phyloP scores from a whole-genome alignment of 1,140 invertebrate species.

The Goniozus legneri region DNA sequence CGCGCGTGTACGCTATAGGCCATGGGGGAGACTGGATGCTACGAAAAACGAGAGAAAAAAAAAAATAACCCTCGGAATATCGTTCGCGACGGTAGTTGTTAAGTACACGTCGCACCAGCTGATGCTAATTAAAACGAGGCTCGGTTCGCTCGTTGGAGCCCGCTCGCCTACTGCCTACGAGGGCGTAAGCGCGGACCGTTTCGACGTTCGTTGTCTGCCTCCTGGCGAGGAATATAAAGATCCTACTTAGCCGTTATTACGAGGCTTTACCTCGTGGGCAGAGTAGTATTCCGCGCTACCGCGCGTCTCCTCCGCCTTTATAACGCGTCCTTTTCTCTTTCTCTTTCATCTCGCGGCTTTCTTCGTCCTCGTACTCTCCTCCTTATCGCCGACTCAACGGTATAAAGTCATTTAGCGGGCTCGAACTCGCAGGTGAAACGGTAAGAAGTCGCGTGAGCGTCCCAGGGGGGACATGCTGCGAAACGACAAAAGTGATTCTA shows the following conservation, averaged over 20 bases:
- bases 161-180: conserved; percentile 18
- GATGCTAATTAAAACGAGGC: conserved; percentile 54
- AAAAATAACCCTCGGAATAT: conserved; percentile 13
- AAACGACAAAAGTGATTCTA: no score
- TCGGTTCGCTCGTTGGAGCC: conserved; percentile 36
- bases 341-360: no score
- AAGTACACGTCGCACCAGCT: conserved; percentile 52
- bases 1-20: conserved; percentile 23
- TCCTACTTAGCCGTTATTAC: conserved; percentile 54
- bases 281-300: conserved; percentile 45
- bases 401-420: no score
- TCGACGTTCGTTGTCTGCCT: conserved; percentile 29
- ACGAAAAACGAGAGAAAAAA: background rate
- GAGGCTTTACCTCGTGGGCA: conserved; percentile 45
- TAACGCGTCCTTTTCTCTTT: no score
- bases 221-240: conserved; percentile 53
- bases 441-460: no score
- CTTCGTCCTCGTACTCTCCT: no score
- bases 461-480: no score
- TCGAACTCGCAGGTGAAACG: no score
- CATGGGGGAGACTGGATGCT: conserved; percentile 8
- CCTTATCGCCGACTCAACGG: no score
- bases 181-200: conserved; percentile 10
- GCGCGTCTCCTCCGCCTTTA: conserved; percentile 21
- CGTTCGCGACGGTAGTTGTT: conserved; percentile 37